These are phyloP conservation scores for Antheraea mylitta DNA, from an alignment of 1,140 invertebrate species.

Conservation along the genomic window DNA sequence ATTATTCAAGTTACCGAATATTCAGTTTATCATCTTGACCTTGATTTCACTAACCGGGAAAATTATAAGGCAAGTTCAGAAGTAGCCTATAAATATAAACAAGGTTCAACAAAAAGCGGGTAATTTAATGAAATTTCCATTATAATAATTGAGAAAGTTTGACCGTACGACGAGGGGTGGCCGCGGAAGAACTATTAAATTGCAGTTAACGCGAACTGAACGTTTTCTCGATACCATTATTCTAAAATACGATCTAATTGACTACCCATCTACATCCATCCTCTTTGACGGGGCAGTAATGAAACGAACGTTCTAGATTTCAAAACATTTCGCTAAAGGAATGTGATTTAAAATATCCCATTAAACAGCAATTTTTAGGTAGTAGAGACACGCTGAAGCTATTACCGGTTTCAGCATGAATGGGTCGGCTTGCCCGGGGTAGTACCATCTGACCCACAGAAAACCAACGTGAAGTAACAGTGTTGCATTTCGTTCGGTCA, in stretches of 20 bases:
- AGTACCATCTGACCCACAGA: not conserved
- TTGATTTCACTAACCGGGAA: not conserved
- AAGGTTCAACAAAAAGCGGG: conserved; percentile 18
- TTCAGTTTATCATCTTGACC: not conserved
- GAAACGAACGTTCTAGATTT: not conserved
- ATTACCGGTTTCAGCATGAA: too few relatives aligned
- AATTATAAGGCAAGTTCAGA: conserved; percentile 8
- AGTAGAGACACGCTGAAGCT: too few relatives aligned
- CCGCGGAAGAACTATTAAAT: conserved; percentile 46
- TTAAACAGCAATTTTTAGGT: not conserved
- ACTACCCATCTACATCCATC: conserved; percentile 22
- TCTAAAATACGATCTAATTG: conserved; percentile 43
- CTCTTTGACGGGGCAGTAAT: not conserved
- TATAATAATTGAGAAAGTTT: conserved; percentile 46
- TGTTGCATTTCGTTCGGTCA: too few relatives aligned
- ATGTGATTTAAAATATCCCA: not conserved
- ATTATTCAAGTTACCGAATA: not conserved
- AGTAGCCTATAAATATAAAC: conserved; percentile 18
- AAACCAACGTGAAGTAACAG: not conserved
- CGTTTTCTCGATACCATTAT: conserved; percentile 46
- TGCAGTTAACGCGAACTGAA: conserved; percentile 39
- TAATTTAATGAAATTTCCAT: conserved; percentile 39
- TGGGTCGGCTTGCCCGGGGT: not conserved
- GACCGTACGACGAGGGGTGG: conserved; percentile 27
- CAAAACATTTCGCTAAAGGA: not conserved